phyloP scores from a whole-genome alignment of 2,797 vertebrate species.

The Sebastes umbrosus region DNA sequence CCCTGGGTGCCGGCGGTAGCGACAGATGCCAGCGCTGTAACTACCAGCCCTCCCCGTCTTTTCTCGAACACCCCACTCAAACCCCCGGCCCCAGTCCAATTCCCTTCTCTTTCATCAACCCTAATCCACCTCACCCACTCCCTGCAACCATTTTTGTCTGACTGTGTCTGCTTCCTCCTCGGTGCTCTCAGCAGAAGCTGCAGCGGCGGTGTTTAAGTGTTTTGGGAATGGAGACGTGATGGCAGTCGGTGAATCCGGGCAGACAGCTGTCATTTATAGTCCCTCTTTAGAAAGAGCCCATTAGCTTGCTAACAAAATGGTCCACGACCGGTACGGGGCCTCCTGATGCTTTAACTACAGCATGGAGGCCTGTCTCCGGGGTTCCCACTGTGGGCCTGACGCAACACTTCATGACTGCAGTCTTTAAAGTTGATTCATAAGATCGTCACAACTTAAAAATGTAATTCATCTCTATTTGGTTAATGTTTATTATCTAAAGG shows the following conservation, averaged over 20 bases:
- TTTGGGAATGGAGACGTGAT: constrained; percentile 67
- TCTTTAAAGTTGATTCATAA: constrained; percentile 1
- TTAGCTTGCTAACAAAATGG: constrained; percentile 69
- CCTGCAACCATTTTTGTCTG: constrained; percentile 54
- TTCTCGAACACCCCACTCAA: constrained; percentile 22
- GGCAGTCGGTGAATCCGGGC: constrained; percentile 67
- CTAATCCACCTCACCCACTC: constrained; percentile 59
- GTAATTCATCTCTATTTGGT: background rate
- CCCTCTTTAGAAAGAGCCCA: constrained; percentile 62
- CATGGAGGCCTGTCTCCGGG: constrained; percentile 24
- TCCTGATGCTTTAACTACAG: constrained; percentile 54
- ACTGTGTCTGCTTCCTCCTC: constrained; percentile 40
- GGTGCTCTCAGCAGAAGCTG: constrained; percentile 42
- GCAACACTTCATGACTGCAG: constrained; percentile 4
- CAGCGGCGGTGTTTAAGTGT: constrained; percentile 52
- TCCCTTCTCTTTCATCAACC: constrained; percentile 64
- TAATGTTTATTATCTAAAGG: background rate
- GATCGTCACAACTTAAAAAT: background rate
- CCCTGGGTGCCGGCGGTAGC: constrained; percentile 50
- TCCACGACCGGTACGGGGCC: constrained; percentile 43
- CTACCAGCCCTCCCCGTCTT: constrained; percentile 43
- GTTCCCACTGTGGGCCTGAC: background rate
- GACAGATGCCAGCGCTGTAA: constrained; percentile 63
- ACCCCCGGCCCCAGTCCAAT: constrained; percentile 29
- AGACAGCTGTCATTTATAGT: constrained; percentile 77